Conservation (phyloP, 1,140 invertebrate genomes). For the Calosoma granatense region DNA sequence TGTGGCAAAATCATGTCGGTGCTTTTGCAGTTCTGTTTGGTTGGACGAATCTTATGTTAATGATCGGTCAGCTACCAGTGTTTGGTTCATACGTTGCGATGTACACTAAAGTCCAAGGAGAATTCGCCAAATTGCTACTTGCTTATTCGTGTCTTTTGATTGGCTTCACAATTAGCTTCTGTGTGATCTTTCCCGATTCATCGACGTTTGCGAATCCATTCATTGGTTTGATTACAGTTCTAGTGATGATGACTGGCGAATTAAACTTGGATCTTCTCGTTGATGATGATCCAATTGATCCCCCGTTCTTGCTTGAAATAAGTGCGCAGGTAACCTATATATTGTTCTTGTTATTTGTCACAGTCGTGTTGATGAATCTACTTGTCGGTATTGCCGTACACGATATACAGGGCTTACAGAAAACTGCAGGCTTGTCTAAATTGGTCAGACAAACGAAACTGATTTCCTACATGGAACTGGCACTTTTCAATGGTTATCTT, state of each 20-base stretch:
- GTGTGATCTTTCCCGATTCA: constrained; percentile 71
- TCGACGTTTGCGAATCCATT: constrained; percentile 68
- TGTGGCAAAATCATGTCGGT: constrained; percentile 73
- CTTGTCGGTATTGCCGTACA: constrained; percentile 70
- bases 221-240: constrained; percentile 67
- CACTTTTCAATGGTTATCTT: constrained; percentile 56
- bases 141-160: constrained; percentile 75
- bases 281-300: constrained; percentile 49
- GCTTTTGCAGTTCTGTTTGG: constrained; percentile 73
- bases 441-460: constrained; percentile 67
- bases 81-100: constrained; percentile 81
- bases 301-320: constrained; percentile 50
- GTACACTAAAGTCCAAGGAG: constrained; percentile 75
- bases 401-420: constrained; percentile 67
- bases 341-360: constrained; percentile 64
- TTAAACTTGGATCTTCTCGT: constrained; percentile 59
- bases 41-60: constrained; percentile 79
- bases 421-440: constrained; percentile 63
- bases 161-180: constrained; percentile 78
- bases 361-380: constrained; percentile 73
- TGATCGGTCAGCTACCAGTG: constrained; percentile 74
- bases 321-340: constrained; percentile 64
- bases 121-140: constrained; percentile 72
- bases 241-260: constrained; percentile 87
- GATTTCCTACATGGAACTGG: constrained; percentile 62